Evolutionary conservation across 2,797 vertebrate species (phyloP).

Genomic region (Acropternis orthonyx): DNA sequence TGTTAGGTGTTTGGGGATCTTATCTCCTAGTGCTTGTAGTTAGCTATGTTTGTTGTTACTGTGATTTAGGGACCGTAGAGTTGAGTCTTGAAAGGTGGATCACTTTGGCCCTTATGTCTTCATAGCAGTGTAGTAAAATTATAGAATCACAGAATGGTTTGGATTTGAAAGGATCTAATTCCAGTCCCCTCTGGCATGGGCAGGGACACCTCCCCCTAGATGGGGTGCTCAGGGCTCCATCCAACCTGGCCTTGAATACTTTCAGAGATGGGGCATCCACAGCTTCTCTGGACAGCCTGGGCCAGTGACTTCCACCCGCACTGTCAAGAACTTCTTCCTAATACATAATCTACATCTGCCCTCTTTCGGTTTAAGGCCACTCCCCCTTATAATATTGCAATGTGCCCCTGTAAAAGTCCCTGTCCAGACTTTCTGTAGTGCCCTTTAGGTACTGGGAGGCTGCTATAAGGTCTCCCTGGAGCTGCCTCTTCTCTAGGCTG

Average conservation of each 20-base stretch:
- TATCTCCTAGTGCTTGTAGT: background rate
- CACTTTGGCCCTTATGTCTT: background rate
- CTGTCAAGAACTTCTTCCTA: background rate
- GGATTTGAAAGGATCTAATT: rapidly evolving
- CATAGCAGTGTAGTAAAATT: background rate
- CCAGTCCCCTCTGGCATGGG: rapidly evolving
- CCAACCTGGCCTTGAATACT: rapidly evolving
- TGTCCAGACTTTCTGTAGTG: background rate
- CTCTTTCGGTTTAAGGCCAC: background rate
- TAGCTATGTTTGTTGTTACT: rapidly evolving
- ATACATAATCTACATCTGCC: background rate
- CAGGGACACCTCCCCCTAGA: background rate
- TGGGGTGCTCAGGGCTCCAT: background rate
- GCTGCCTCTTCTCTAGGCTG: background rate
- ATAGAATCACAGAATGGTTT: rapidly evolving
- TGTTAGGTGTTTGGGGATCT: rapidly evolving
- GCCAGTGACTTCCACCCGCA: background rate
- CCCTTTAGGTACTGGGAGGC: background rate
- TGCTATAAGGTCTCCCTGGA: background rate
- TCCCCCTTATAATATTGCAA: background rate
- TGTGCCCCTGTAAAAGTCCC: background rate
- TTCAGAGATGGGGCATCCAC: background rate
- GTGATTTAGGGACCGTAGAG: rapidly evolving
- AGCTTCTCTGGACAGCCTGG: background rate
- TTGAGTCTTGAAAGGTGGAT: background rate